Percentiles rank a stretch among this genome's conserved stretches.
Conservation (phyloP, 2,113 vertebrate genomes). For the Grantiella picta region DNA sequence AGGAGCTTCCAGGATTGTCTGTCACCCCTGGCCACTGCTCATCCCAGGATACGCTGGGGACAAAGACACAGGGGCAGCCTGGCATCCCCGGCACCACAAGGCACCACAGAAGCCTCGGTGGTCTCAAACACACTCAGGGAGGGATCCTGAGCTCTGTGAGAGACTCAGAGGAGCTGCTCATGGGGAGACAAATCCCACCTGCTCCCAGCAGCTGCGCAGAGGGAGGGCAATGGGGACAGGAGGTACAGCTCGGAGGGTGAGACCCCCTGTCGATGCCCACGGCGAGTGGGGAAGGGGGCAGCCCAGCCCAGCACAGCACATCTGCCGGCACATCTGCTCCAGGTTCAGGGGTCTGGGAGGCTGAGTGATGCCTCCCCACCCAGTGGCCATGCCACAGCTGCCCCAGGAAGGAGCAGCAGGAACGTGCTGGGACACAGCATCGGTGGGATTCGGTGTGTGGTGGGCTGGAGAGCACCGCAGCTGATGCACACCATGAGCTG, state of each 20-base stretch:
- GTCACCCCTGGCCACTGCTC: neutral
- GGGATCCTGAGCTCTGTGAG: neutral
- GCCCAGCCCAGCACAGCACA: accelerated
- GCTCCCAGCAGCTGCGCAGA: neutral
- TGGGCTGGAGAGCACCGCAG: accelerated
- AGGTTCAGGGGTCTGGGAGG: accelerated
- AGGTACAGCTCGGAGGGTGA: accelerated
- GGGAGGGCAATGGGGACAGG: neutral
- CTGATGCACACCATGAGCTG: accelerated
- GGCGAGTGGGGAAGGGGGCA: neutral
- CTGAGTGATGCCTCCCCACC: neutral
- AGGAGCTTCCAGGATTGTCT: neutral
- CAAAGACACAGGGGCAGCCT: accelerated
- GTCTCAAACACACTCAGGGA: neutral
- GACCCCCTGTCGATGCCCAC: too few species aligned
- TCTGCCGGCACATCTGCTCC: neutral
- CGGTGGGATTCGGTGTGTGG: accelerated
- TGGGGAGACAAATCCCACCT: neutral
- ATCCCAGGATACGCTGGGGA: accelerated
- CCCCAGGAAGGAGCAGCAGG: neutral
- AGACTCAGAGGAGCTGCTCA: neutral
- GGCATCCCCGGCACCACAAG: neutral
- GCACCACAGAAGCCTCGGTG: too few species aligned
- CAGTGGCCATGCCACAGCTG: neutral
- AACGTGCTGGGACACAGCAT: accelerated